Base-by-base conservation (phyloP, 1,140 invertebrate genomes). In the Trypoxylus dichotomus region DNA sequence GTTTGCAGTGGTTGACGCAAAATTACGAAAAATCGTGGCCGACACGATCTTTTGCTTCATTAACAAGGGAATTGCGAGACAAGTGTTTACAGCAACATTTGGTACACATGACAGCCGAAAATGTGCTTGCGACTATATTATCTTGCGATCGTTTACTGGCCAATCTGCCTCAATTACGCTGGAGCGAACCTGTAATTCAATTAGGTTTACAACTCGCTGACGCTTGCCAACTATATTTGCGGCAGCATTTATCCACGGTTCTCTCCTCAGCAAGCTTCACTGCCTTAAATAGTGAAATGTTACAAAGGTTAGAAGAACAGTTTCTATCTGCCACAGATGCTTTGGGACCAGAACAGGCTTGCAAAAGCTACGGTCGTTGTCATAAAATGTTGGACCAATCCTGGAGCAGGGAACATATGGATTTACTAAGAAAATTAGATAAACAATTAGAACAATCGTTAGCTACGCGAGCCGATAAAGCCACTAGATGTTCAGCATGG, bases 1-100 rank as follows among this genome's bases (percentile, higher is more conserved):
- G 94, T 83, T 85, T 96, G 19, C 89, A 91, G 77, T 97, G 95
- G 95, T 92, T 96, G 7, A 95, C 93, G 1, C 92, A 92, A 80
- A 90, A 97, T 86, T 96, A 96, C 84, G 89, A 93, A 8, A 90
- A 92, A 82, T 92, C 97, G 29, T 97, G 95, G 95, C 92, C 94
- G 0, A 95, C 93, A 0, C 93, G 95, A 82, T 90, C 93, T 21
- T 96, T 97, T 86, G 93, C 94, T 0, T 90, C 91, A 77, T 85
- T 97, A 63, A 94, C 95, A 0, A 89, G 92, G 37, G 94, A 96
- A 82, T 87, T 97, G 0, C 88, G 95, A 78, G 92, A 95, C 43
- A 93, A 94, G 82, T 94, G 95, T 84, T 94, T 93, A 82, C 91
- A 93, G 82, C 93, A 95, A 80, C 93, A 94, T 81, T 90, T 95